phyloP scores from a whole-genome alignment of 1,140 invertebrate species.

The Sitophilus oryzae region DNA sequence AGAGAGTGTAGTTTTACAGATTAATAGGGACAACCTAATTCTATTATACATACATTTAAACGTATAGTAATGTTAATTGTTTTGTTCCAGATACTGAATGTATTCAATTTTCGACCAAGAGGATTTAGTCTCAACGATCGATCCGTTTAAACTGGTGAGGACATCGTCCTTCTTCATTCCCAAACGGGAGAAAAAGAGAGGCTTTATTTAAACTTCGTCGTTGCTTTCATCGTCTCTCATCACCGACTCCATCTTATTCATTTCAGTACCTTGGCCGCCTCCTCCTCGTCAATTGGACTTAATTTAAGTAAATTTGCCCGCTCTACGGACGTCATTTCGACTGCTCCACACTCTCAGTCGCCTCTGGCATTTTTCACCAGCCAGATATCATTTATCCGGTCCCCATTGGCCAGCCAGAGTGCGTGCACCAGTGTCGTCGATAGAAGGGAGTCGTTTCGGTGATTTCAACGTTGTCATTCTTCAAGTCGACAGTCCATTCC shows the following conservation, averaged over 20 bases:
- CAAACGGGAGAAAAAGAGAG: slow-evolving; percentile 34
- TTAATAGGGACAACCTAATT: not conserved
- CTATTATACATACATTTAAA: not conserved
- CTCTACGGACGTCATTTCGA: slow-evolving; percentile 22
- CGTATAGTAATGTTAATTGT: not conserved
- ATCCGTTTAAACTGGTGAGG: slow-evolving; percentile 22
- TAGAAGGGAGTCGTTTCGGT: no score
- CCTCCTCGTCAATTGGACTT: slow-evolving; percentile 31
- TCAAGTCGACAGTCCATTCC: not conserved
- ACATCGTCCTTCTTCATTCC: slow-evolving; percentile 33
- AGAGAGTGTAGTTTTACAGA: not conserved
- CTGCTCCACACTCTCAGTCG: slow-evolving; percentile 19
- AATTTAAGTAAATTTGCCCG: slow-evolving; percentile 35
- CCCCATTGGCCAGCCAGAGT: not conserved
- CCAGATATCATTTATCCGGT: not conserved
- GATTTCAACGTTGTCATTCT: no score
- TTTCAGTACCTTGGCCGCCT: slow-evolving; percentile 23
- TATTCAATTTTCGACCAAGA: slow-evolving; percentile 21
- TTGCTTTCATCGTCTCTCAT: not conserved
- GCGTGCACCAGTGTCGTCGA: not conserved
- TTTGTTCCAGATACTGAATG: slow-evolving; percentile 32
- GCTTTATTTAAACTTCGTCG: slow-evolving; percentile 23
- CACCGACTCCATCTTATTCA: not conserved
- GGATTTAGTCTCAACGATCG: slow-evolving; percentile 13
- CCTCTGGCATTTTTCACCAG: slow-evolving; percentile 5